Conservation (phyloP, 2,113 vertebrate species). For the Vireo altiloquus region DNA sequence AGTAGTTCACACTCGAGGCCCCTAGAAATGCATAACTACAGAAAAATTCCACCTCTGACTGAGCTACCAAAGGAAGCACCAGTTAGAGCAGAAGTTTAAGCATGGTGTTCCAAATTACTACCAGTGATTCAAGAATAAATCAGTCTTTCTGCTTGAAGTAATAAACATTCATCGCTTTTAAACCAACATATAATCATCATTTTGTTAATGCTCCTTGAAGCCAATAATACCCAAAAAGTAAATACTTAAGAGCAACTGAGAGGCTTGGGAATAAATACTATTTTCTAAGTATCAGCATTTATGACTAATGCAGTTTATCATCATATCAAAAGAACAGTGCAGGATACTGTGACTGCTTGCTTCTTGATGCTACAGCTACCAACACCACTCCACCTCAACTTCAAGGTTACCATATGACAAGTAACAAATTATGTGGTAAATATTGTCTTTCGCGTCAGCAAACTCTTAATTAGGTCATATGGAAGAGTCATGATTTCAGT, state of each 20-base stretch:
- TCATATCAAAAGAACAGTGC: neutral
- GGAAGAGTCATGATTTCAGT: neutral
- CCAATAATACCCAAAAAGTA: constrained; percentile 2
- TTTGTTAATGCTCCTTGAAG: constrained; percentile 1
- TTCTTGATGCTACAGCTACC: neutral
- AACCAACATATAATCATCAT: neutral
- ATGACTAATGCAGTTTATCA: neutral
- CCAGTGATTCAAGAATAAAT: neutral
- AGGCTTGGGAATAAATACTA: neutral
- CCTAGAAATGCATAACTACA: neutral
- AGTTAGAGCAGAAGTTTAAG: neutral
- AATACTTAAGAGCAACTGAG: constrained; percentile 7
- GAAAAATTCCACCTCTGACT: neutral
- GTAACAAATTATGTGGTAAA: neutral
- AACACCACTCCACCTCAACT: neutral
- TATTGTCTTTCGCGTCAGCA: neutral
- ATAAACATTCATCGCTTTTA: constrained; percentile 13
- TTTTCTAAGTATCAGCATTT: neutral
- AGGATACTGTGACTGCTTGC: neutral
- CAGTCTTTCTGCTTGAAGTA: neutral
- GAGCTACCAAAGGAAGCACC: neutral
- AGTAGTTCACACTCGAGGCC: rapidly evolving
- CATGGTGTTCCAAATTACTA: neutral
- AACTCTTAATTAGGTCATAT: neutral
- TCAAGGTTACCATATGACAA: neutral